phyloP scores from a whole-genome alignment of 1,140 invertebrate genomes.

The Heliothis subflexa region DNA sequence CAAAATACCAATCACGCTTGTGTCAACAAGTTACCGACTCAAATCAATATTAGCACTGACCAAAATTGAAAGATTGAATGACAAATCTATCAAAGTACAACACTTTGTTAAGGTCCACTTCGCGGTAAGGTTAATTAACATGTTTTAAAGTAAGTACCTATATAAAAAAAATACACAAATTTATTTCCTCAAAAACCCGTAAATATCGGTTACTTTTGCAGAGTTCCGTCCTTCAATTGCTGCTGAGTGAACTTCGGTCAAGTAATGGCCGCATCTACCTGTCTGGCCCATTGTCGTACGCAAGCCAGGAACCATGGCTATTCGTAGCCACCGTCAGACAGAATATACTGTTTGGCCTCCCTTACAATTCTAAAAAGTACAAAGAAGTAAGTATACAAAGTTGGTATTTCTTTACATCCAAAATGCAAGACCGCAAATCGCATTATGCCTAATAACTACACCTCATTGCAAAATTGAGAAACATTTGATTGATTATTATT shows the following conservation, averaged over 20 bases:
- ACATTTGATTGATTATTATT: no score
- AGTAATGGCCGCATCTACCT: conserved; percentile 88
- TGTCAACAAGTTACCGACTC: neutral
- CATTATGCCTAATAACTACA: neutral
- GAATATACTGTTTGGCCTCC: conserved; percentile 94
- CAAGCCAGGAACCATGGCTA: conserved; percentile 92
- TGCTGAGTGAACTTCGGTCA: conserved; percentile 91
- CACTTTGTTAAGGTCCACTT: neutral
- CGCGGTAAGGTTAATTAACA: neutral
- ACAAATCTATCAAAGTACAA: conserved; percentile 5
- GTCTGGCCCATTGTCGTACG: conserved; percentile 90
- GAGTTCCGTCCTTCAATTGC: conserved; percentile 91
- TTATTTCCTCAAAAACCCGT: neutral
- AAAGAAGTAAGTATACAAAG: conserved; percentile 86
- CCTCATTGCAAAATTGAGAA: neutral
- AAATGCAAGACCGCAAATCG: neutral
- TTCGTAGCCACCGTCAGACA: conserved; percentile 90
- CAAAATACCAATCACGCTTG: neutral
- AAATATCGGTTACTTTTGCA: conserved; percentile 64
- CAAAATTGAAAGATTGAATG: neutral
- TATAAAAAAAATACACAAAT: neutral
- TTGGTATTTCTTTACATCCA: neutral
- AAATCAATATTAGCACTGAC: conserved; percentile 15
- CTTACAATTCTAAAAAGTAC: conserved; percentile 90
- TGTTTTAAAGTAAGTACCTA: neutral